Base-by-base conservation (phyloP, 2,113 vertebrate genomes). In the Crocuta crocuta region DNA sequence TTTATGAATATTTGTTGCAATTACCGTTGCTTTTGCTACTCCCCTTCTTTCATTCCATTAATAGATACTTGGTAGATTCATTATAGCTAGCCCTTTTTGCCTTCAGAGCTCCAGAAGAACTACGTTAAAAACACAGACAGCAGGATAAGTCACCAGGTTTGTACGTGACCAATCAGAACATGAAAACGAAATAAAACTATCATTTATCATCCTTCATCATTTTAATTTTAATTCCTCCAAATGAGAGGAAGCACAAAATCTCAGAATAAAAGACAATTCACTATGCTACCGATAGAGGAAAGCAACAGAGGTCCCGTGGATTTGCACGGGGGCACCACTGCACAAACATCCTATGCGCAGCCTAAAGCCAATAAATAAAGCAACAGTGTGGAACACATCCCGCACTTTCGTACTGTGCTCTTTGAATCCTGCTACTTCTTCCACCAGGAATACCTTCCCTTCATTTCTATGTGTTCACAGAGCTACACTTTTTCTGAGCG, bases 121-220 rank as follows among this genome's bases (percentile, higher is more conserved):
- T 63, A 90, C 11, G 8, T 61, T 82, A 50, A 91, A 95, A 88
- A 96, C 23, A 73, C 58, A 92, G 53, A 85, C 4, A 80, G 23
- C 28, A 61, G 68, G 58, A 70, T 79, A 21, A 79, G 31, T 71
- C 28, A 95, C 19, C 19, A 94, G 21, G 35, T 50, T 91, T 80
- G 80, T 73, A 91, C 23, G 80, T 96, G 12, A 88, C 15, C 83
- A 92, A 48, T 39, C 31, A 61, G 10, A 28, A 35, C 21, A 91
- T 93, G 23, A 89, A 95, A 95, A 85, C 35, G 71, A 74, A 92
- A 95, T 45, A 92, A 82, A 61, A 66, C 9, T 76, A 93, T 70
- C 10, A 74, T 23, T n/a, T 58, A 86, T 70, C 65, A 71, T 28
- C 23, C 35, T n/a, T n/a, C 15, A 71, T 76, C 35, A 76, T 43